A percentile compares a stretch with the other conserved stretches of the same genome.
These are phyloP conservation scores for Otolemur crassicaudatus DNA, from an alignment of 2,797 vertebrate genomes.

Conservation along the genomic window DNA sequence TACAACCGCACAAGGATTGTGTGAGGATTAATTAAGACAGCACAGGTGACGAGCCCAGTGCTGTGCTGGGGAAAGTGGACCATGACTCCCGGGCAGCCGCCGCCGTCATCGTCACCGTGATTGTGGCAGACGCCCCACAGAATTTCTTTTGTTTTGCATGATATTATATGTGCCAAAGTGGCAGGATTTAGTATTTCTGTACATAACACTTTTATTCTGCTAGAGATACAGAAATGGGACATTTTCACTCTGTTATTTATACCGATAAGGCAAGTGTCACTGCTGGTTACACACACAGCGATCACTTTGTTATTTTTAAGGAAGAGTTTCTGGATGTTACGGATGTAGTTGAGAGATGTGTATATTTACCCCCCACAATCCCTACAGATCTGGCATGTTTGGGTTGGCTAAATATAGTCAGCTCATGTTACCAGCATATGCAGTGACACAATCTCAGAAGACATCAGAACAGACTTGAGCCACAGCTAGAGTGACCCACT, in stretches of 20 bases:
- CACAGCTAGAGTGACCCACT: not conserved
- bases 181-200: not conserved
- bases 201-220: not conserved
- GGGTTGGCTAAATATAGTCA: not conserved
- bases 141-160: not conserved
- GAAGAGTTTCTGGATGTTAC: slow-evolving; percentile 16
- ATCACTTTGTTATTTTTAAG: slow-evolving; percentile 27
- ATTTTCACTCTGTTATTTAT: not conserved
- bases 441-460: not conserved
- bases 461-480: not conserved
- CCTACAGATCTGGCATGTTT: not conserved
- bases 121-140: not conserved
- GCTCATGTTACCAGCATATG: fast-evolving
- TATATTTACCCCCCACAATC: slow-evolving; percentile 24
- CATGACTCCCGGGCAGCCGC: fast-evolving
- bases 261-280: not conserved
- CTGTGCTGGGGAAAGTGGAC: not conserved
- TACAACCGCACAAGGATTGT: not conserved
- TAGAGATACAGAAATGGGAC: not conserved
- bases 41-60: not conserved
- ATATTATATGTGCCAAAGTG: not conserved
- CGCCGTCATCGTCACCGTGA: not conserved
- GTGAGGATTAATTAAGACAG: not conserved
- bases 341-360: not conserved
- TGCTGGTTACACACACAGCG: not conserved